Conservation (phyloP, 2,113 vertebrate genomes). For the Sprattus sprattus region DNA sequence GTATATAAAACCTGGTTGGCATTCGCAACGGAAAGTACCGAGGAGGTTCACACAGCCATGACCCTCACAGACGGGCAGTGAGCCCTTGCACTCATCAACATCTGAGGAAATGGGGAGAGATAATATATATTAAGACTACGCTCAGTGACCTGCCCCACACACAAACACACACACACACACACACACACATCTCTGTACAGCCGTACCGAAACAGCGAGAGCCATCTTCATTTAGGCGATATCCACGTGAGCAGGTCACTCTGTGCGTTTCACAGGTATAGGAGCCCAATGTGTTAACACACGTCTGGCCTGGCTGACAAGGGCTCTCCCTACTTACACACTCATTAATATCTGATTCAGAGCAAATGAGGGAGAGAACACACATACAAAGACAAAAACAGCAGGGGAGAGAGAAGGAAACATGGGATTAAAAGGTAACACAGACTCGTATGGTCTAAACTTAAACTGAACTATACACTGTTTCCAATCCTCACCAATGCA, state of each 20-base stretch:
- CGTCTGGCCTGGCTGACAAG: conserved; percentile 80
- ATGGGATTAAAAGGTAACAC: not conserved
- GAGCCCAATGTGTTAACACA: conserved; percentile 92
- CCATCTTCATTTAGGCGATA: conserved; percentile 89
- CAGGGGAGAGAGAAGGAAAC: too few relatives aligned
- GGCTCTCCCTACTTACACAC: conserved; percentile 75
- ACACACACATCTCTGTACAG: not conserved
- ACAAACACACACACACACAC: not conserved
- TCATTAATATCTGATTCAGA: conserved; percentile 89
- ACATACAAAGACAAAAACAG: not conserved
- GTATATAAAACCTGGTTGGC: conserved; percentile 84
- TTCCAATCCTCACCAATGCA: conserved; percentile 84
- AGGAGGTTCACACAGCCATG: conserved; percentile 84
- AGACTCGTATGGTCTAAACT: not conserved
- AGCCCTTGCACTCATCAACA: conserved; percentile 82
- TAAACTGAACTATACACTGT: not conserved
- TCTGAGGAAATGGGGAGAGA: conserved; percentile 65
- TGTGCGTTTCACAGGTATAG: conserved; percentile 83
- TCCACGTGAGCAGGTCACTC: conserved; percentile 88
- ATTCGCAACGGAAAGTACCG: conserved; percentile 90
- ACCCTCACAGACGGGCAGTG: conserved; percentile 79
- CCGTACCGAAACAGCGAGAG: conserved; percentile 58
- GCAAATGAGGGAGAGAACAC: not conserved
- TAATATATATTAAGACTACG: not conserved
- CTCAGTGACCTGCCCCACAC: not conserved